Evolutionary conservation across 2,888 invertebrate species (phyloP).

Genomic region (Eupithecia tripunctaria): DNA sequence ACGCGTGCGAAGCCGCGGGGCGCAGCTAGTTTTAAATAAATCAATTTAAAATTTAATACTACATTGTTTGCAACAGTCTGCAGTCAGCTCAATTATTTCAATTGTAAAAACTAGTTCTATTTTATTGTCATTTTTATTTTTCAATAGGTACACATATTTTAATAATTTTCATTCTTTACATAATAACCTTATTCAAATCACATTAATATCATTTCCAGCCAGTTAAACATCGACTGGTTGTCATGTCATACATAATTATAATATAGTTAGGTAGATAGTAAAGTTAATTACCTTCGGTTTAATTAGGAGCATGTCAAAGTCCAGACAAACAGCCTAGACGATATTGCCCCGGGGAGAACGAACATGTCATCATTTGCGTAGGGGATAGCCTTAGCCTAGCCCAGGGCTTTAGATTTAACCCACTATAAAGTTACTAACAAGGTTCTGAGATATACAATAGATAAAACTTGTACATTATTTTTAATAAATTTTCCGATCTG

Average conservation of each 20-base stretch:
- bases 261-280: not conserved
- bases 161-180: too few species aligned
- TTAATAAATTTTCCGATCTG: too few species aligned
- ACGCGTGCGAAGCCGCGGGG: too few species aligned
- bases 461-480: too few species aligned
- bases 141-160: too few species aligned
- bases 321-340: slow-evolving; percentile 10
- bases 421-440: not conserved
- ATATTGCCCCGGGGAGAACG: slow-evolving; percentile 11
- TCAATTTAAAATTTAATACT: too few species aligned
- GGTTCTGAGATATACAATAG: not conserved
- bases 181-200: too few species aligned
- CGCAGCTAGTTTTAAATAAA: too few species aligned
- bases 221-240: not conserved
- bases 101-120: too few species aligned
- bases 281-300: slow-evolving; percentile 8
- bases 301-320: slow-evolving; percentile 9
- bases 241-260: not conserved
- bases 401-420: not conserved
- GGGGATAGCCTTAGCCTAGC: not conserved
- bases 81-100: too few species aligned
- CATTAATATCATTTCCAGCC: not conserved
- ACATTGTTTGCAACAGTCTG: too few species aligned
- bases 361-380: slow-evolving; percentile 10
- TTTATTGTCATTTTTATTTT: too few species aligned